Conservation (phyloP, 2,113 vertebrate species). For the Gopherus flavomarginatus region DNA sequence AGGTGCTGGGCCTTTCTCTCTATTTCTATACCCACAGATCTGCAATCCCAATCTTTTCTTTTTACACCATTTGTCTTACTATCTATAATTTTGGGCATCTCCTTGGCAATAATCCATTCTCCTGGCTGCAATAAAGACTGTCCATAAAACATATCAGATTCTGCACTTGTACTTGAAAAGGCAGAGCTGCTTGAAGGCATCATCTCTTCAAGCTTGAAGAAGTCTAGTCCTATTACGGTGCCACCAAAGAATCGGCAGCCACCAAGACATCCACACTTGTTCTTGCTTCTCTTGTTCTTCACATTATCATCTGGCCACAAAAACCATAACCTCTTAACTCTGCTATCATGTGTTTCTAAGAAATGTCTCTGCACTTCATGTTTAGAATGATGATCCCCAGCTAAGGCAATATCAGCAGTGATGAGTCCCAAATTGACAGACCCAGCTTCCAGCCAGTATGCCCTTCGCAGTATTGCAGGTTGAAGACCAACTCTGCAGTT, state of each 20-base stretch:
- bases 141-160: conserved; percentile 95
- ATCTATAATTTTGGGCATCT: conserved; percentile 87
- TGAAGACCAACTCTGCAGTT: conserved; percentile 83
- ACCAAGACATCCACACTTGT: conserved; percentile 95
- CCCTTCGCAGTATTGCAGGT: conserved; percentile 87
- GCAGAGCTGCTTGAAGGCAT: conserved; percentile 94
- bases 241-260: conserved; percentile 96
- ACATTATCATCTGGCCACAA: conserved; percentile 93
- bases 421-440: conserved; percentile 93
- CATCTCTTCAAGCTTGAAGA: conserved; percentile 93
- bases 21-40: conserved; percentile 82
- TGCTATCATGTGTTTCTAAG: conserved; percentile 91
- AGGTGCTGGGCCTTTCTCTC: conserved; percentile 90
- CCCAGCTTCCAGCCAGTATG: conserved; percentile 95
- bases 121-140: conserved; percentile 94
- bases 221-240: conserved; percentile 89
- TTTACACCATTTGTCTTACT: conserved; percentile 86
- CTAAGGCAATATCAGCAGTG: conserved; percentile 94
- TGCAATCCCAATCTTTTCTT: conserved; percentile 86
- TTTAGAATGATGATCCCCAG: conserved; percentile 93
- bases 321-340: conserved; percentile 96
- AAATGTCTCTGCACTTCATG: conserved; percentile 96
- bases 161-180: conserved; percentile 86
- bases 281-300: conserved; percentile 89
- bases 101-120: conserved; percentile 95